phyloP scores from a whole-genome alignment of 1,140 invertebrate genomes.

The Zaprionus inermis region DNA sequence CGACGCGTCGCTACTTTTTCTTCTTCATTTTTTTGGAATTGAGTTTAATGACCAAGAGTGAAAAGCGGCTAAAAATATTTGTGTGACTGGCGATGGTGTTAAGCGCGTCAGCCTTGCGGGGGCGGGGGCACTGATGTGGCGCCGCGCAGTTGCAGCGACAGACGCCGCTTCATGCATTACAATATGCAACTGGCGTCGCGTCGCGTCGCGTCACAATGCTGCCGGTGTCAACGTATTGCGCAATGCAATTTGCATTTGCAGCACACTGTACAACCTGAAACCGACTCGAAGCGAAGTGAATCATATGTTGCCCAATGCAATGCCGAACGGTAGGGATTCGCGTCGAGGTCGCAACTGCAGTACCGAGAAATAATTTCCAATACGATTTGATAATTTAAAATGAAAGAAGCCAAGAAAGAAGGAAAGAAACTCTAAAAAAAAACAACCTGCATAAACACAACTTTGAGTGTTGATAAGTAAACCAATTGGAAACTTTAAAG shows the following conservation, averaged over 20 bases:
- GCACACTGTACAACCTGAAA: conserved; percentile 21
- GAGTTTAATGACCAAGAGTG: conserved; percentile 71
- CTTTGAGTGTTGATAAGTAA: background rate
- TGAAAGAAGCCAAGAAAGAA: background rate
- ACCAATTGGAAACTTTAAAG: background rate
- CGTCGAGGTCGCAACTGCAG: no score
- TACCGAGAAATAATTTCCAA: background rate
- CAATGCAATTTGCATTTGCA: conserved; percentile 16
- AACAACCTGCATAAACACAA: background rate
- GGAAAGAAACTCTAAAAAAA: background rate
- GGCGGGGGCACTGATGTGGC: conserved; percentile 31
- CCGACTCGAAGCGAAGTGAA: conserved; percentile 13
- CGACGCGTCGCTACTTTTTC: conserved; percentile 15
- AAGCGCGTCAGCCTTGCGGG: conserved; percentile 13
- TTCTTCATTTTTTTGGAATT: conserved; percentile 50
- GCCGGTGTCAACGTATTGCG: conserved; percentile 30
- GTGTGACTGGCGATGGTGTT: conserved; percentile 27
- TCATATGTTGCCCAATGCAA: conserved; percentile 22
- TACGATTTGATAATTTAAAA: background rate
- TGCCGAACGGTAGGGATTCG: no score
- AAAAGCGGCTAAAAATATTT: conserved; percentile 74
- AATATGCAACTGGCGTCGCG: conserved; percentile 48
- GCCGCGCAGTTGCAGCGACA: conserved; percentile 35
- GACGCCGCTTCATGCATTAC: conserved; percentile 47
- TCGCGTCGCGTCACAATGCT: conserved; percentile 4